Percentiles rank a stretch among this genome's conserved stretches.
Evolutionary conservation across 2,113 vertebrate species (phyloP).

Genomic region (Callaeas wilsoni): DNA sequence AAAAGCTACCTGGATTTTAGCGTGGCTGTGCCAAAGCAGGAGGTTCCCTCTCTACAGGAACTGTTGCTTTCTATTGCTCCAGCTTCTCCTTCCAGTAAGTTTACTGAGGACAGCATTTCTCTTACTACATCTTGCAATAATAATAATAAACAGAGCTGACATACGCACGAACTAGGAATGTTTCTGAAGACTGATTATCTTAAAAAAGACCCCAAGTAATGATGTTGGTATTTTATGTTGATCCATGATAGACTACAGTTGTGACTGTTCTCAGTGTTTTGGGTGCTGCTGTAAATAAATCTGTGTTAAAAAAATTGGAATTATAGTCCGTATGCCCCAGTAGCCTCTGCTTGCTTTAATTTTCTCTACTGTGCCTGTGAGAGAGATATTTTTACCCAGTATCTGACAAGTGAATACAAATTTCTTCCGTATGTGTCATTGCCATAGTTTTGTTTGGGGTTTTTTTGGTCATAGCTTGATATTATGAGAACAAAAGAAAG

Average conservation of each 20-base stretch:
- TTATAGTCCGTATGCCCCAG: not conserved
- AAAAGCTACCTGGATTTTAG: not conserved
- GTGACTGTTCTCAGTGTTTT: not conserved
- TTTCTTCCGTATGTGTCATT: not conserved
- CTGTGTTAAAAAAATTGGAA: not conserved
- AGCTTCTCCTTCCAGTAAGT: not conserved
- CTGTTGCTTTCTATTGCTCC: not conserved
- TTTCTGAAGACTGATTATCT: not conserved
- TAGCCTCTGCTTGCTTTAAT: not conserved
- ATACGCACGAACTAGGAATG: not conserved
- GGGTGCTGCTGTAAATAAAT: not conserved
- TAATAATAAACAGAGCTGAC: not conserved
- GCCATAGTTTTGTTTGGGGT: not conserved
- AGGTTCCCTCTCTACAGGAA: not conserved
- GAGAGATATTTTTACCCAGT: not conserved
- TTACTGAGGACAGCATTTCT: not conserved
- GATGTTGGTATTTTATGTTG: not conserved
- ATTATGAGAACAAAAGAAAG: slow-evolving; percentile 30
- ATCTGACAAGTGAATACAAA: not conserved
- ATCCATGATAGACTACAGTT: not conserved
- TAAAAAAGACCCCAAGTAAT: not conserved
- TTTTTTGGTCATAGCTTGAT: not conserved
- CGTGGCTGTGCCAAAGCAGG: not conserved
- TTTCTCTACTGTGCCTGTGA: not conserved
- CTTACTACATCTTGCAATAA: not conserved